Base-by-base conservation (phyloP, 2,113 vertebrate species). In the Aptenodytes patagonicus region DNA sequence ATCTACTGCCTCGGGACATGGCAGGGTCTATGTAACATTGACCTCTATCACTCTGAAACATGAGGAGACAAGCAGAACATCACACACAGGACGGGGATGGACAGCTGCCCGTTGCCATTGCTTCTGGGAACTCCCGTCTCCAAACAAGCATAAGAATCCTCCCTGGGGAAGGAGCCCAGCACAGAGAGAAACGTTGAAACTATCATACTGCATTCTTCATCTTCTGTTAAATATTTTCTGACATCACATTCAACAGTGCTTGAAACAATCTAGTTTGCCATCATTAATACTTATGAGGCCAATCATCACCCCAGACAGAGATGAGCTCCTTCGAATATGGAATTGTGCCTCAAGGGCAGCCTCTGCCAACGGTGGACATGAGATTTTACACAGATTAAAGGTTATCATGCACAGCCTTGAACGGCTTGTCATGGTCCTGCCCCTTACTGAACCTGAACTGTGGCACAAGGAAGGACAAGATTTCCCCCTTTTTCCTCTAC, bases 281-380 rank as follows among this genome's bases (percentile, higher is more conserved):
- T 77, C 66, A 57, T 83, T 85, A 91, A 91, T 84, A 38, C 61
- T 87, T 32, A 78, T 4, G 40, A 95, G 40, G 31, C 40, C 12
- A 65, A 17, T 57, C 76, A 78, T 57, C 40, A 52, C 13, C 47
- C 38, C 42, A 4, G 34, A 54, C 26, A 82, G 31, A 58, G 36
- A n/a, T 51, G 66, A 87, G 73, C 61, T 93, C 38, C 65, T 60
- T 34, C 3, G 1, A 82, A 61, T 46, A 42, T 7, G 22, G 72
- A 96, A 79, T 6, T 2, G 6, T 61, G 73, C 89, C 87, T 46
- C 55, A 82, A 75, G n/a, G 68, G 58, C 82, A 94, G 38, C 29
- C 47, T 36, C 61, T 71, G 71, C n/a, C 49, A 68, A 3, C 0
- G 0, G 19, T 4, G 24, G 36, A 79, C 36, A 9, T 2, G 0